Conservation (phyloP, 2,888 invertebrate genomes). For the Chouioia cunea region DNA sequence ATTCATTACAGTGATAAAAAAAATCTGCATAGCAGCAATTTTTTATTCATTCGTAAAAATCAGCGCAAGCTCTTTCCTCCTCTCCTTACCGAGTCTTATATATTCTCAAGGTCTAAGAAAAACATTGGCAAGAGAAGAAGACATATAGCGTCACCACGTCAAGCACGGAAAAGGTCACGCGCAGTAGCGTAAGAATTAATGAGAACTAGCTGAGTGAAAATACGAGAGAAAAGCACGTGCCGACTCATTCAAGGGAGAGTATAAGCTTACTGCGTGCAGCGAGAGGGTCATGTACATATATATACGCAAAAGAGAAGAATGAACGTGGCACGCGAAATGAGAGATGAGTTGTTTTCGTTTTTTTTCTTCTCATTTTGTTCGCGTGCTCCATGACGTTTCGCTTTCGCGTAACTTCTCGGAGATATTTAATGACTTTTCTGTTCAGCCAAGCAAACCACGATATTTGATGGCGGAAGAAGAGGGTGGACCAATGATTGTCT, state of each 20-base stretch:
- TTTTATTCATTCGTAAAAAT: too few species aligned
- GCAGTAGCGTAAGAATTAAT: too few species aligned
- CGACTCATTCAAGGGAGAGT: slow-evolving; percentile 24
- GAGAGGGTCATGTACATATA: background rate
- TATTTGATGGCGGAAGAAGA: slow-evolving; percentile 1
- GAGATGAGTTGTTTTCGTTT: background rate
- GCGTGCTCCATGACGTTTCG: slow-evolving; percentile 4
- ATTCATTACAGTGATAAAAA: too few species aligned
- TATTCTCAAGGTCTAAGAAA: too few species aligned
- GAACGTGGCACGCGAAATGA: slow-evolving; percentile 8
- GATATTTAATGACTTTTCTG: too few species aligned
- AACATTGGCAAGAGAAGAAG: slow-evolving; percentile 14
- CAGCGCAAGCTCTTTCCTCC: too few species aligned
- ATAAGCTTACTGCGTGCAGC: slow-evolving; percentile 18
- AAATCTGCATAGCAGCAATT: too few species aligned
- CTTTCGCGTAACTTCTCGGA: background rate
- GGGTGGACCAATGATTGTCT: slow-evolving; percentile 2
- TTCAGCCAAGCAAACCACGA: too few species aligned
- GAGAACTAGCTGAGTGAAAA: too few species aligned
- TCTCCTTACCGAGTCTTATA: too few species aligned
- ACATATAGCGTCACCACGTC: background rate
- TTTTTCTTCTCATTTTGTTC: slow-evolving; percentile 5
- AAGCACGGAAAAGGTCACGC: background rate
- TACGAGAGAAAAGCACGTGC: slow-evolving; percentile 1
- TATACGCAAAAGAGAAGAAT: background rate